Evolutionary conservation across 2,888 invertebrate genomes (phyloP).

Genomic region (Macropis europaea): DNA sequence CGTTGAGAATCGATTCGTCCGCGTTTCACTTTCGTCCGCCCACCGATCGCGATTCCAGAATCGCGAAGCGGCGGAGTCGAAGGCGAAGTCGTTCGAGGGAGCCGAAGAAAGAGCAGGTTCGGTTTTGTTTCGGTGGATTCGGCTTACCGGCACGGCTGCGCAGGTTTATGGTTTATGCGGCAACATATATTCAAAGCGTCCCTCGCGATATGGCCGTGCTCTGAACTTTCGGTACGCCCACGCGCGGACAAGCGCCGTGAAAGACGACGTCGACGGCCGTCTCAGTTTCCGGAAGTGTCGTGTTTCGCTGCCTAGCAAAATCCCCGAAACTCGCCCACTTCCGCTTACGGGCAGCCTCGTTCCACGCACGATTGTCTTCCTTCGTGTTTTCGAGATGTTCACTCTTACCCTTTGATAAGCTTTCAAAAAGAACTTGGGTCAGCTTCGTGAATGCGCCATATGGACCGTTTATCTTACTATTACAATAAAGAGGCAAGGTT

Average conservation of each 20-base stretch:
- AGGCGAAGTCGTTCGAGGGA: constrained; percentile 26
- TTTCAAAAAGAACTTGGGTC: too few species aligned
- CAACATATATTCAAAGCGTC: constrained; percentile 62
- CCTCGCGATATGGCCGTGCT: constrained; percentile 52
- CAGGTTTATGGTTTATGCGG: constrained; percentile 68
- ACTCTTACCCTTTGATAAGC: too few species aligned
- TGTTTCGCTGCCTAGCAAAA: constrained; percentile 29
- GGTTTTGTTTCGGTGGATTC: constrained; percentile 64
- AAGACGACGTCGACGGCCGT: constrained; percentile 49
- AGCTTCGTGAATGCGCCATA: too few species aligned
- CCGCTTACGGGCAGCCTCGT: too few species aligned
- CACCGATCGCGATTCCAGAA: constrained; percentile 41
- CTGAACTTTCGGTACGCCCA: constrained; percentile 62
- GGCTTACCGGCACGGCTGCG: constrained; percentile 51
- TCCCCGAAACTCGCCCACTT: constrained; percentile 39
- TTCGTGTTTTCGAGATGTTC: too few species aligned
- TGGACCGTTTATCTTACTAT: too few species aligned
- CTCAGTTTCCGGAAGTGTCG: constrained; percentile 57
- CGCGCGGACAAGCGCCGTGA: constrained; percentile 43
- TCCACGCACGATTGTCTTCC: too few species aligned
- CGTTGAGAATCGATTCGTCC: constrained; percentile 9
- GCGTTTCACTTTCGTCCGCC: constrained; percentile 63
- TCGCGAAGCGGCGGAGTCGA: constrained; percentile 15
- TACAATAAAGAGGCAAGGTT: too few species aligned
- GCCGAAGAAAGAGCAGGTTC: constrained; percentile 58